Base-by-base conservation (phyloP, 2,888 invertebrate species). In the Tricholauxania praeusta region DNA sequence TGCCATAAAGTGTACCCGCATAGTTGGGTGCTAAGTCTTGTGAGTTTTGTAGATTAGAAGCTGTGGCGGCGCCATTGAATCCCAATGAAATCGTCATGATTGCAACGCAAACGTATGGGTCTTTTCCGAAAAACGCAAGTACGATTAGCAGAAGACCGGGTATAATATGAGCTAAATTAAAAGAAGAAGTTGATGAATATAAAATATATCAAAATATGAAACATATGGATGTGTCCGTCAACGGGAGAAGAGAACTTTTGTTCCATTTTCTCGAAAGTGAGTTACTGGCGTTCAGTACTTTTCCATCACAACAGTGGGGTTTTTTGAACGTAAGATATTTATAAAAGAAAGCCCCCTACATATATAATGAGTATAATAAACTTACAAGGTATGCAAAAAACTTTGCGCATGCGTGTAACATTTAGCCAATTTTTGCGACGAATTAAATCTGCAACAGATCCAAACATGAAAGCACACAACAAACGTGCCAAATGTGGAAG, bases 1-100 rank as follows among this genome's bases (percentile, higher is more conserved):
- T 91, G 8, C 93, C 93, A 78, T 92, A 92, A 12, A 94, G 84
- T 15, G 92, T 91, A 55, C 93, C 94, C 2, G 92, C 93, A 81
- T 90, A 94, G 80, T 91, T 93, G 0, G 94, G 93, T 0, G 94
- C 91, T 72, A 94, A 85, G 85, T 93, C 93, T 88, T 94, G 91
- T 64, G 91, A 86, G 78, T 91, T 91, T 76, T 91, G 90, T 76
- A 91, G 84, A 81, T 91, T 91, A 3, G 91, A 90, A 15, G 90
- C 85, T 0, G 91, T 91, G 1, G 91, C 91, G 1, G 91, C 90
- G 0, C 91, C 91, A 77, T 91, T 91, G 17, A 92, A 90, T 0
- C 92, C 93, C 84, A 93, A 88, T 0, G 93, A 92, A 77, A 92
- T 87, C 0, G 92, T 91, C 80, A 93, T 90, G n/a, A 93, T 88